These are phyloP conservation scores for Cryptomyrus ogoouensis DNA, from an alignment of 2,113 vertebrate species.

Conservation along the genomic window DNA sequence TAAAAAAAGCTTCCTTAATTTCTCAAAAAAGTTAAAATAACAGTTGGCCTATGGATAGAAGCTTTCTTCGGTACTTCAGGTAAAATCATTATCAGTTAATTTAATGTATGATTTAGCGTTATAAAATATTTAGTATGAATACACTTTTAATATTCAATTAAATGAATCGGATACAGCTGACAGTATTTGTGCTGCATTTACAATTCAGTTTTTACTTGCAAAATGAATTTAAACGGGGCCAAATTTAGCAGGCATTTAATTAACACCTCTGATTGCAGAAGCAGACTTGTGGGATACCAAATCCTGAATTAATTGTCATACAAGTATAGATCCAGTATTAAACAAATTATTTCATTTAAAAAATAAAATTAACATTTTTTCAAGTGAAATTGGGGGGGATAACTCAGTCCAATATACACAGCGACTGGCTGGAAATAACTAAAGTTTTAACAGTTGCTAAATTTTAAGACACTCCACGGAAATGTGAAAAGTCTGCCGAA, in stretches of 20 bases:
- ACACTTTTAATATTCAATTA: background rate
- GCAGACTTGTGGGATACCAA: background rate
- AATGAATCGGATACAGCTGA: background rate
- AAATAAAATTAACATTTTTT: background rate
- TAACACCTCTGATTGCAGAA: background rate
- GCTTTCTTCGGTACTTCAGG: background rate
- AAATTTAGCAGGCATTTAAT: background rate
- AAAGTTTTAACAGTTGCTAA: background rate
- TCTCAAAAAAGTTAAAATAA: background rate
- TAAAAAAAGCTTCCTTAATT: background rate
- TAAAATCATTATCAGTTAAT: background rate
- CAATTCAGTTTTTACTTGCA: background rate
- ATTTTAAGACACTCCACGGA: background rate
- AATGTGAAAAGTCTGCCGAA: background rate
- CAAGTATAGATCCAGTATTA: background rate
- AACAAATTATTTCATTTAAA: background rate
- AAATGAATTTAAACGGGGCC: background rate
- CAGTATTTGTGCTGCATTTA: background rate
- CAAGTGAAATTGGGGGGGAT: background rate
- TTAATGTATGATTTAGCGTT: background rate
- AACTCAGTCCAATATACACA: background rate
- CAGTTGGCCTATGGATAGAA: background rate
- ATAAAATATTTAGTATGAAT: background rate
- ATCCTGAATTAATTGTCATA: background rate
- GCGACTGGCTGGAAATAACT: background rate